Evolutionary conservation across 2,797 vertebrate species (phyloP).

Genomic region (Sebastes taczanowskii): DNA sequence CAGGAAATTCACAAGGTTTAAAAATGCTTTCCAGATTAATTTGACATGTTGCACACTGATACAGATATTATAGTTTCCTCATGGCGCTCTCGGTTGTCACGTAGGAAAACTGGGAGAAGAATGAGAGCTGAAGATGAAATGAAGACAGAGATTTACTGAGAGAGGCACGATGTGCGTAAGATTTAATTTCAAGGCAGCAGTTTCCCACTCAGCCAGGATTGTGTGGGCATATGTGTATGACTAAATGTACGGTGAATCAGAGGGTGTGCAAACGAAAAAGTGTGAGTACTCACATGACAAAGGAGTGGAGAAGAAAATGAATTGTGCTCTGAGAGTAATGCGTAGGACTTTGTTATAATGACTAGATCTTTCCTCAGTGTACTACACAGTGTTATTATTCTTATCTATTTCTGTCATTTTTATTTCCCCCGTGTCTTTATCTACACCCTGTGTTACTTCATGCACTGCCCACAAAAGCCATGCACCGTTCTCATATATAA

Average conservation of each 20-base stretch:
- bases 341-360: conserved; percentile 13
- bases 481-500: neutral
- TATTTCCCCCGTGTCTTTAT: neutral
- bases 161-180: conserved; percentile 12
- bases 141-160: neutral
- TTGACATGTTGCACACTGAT: neutral
- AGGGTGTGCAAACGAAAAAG: conserved; percentile 30
- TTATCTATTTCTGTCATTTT: neutral
- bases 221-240: conserved; percentile 50
- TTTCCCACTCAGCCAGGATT: conserved; percentile 37
- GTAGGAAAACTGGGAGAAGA: neutral
- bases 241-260: conserved; percentile 51
- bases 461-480: no score
- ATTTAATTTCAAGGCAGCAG: conserved; percentile 37
- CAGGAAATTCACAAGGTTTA: neutral
- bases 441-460: no score
- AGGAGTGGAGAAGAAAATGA: conserved; percentile 17
- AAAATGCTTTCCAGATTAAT: neutral
- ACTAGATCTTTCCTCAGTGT: neutral
- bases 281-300: conserved; percentile 19
- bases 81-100: neutral
- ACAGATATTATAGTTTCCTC: neutral
- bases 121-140: neutral
- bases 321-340: conserved; percentile 2
- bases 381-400: neutral